Base-by-base conservation (phyloP, 1,140 invertebrate species). In the Neodiprion virginianus region DNA sequence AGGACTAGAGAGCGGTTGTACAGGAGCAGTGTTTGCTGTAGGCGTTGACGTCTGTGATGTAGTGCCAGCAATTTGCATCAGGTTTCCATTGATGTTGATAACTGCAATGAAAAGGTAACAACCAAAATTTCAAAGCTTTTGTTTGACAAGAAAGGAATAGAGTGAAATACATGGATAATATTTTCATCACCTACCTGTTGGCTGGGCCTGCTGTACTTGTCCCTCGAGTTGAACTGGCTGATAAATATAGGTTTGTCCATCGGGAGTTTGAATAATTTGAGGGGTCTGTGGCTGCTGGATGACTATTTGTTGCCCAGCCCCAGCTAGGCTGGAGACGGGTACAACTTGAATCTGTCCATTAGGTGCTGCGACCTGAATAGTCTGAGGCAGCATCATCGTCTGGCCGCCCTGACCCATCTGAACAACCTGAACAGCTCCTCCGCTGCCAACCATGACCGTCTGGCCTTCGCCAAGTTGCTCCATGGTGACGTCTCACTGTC, bases 201-300 rank as follows among this genome's bases (percentile, higher is more conserved):
- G 90, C 82, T 92, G 91, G 8, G 91, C 82, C 74, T 93, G 91
- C 75, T 93, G 91, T 50, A 90, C 87, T 83, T 90, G 89, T 68
- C 89, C 89, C 72, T 91, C 91, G 17, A 93, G 82, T 68, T 90
- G 89, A n/a, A 93, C 90, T 2, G 95, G 95, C 84, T 97, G 95
- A 84, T 97, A 98, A 74, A 97, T 93, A 77, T 95, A 95, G 0
- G 96, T 97, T 86, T 98, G 96, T n/a, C 97, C 97, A 89, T 98
- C 96, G 0, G 95, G 90, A 10, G 96, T 96, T 85, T 98, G 96
- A 50, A 98, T 92, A 40, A 98, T 90, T 86, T 97, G 95, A 76
- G 94, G 92, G 75, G 93, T 93, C 71, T 94, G 93, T 10, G 89
- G 91, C 76, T 92, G 91, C 75, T 91, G 90, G 50, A 92, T 89